Evolutionary conservation across 1,140 invertebrate genomes (phyloP), one percentile per base, ranked within the genome.

Genomic region (Sipha flava): DNA sequence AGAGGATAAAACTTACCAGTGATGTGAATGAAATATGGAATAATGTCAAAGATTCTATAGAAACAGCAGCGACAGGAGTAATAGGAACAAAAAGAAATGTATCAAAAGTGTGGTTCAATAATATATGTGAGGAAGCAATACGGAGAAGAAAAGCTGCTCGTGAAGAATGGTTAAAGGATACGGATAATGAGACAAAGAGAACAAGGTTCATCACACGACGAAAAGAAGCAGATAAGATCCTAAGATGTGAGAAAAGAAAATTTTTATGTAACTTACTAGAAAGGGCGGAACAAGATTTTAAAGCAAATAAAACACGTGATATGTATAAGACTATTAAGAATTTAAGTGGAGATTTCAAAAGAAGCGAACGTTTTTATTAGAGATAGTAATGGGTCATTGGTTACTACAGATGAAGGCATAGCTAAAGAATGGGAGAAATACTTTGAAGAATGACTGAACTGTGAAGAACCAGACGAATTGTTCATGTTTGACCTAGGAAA

Each of bases 341-440:
- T 18, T 26, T 79, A 40, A 82, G 57, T 31, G 47, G 57, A 52
- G 70, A 57, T 6, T 82, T 64, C 43, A 59, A 81, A 54, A 72
- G 70, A 23, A 73, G 47, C 73, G 31, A 40, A 26, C 18, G n/a
- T n/a, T 79, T n/a, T 81, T 52, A 57, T 79, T 37, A 68, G 68
- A 43, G 62, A 79, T 57, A 26, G 26, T 16, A 37, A 77, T 31
- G 80, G 80, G 34, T 64, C 79, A 29, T 34, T 81, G 14, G 34
- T 81, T 23, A 75, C 70, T 64, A 68, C 49, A 40, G 10, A 62
- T 40, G 23, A 79, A 16, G n/a, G n/a, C n/a, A n/a, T n/a, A n/a
- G n/a, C n/a, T n/a, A n/a, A n/a, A n/a, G n/a, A n/a, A n/a, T n/a
- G 80, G 81, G 62, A 43, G 37, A 75, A 81, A 34, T 82, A 82